Conservation (phyloP, 1,140 invertebrate genomes). For the Sitobion miscanthi region DNA sequence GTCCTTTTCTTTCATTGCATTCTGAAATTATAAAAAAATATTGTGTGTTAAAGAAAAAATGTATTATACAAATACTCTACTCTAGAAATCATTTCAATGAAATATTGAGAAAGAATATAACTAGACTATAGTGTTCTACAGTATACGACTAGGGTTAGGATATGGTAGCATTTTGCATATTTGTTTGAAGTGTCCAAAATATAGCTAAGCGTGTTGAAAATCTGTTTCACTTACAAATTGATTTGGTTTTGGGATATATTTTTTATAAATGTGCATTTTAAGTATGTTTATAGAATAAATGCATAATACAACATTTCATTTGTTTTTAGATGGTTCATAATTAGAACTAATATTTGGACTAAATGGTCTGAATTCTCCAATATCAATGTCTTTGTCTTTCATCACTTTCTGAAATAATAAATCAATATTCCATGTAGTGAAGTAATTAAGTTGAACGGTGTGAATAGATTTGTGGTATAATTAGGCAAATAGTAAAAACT, state of each 20-base stretch:
- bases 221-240: neutral
- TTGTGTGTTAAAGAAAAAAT: neutral
- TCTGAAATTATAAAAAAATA: slow-evolving; percentile 20
- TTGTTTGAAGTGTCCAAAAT: neutral
- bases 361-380: neutral
- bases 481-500: too few relatives aligned
- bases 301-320: neutral
- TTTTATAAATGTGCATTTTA: too few relatives aligned
- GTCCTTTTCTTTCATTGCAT: slow-evolving; percentile 34
- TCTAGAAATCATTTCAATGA: neutral
- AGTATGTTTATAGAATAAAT: too few relatives aligned
- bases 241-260: too few relatives aligned
- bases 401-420: slow-evolving; percentile 38
- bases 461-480: neutral
- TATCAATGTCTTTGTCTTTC: slow-evolving; percentile 40
- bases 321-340: neutral
- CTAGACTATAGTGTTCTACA: too few relatives aligned
- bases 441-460: neutral
- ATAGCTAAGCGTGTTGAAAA: neutral
- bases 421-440: neutral
- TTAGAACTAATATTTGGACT: neutral
- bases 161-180: neutral
- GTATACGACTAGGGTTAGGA: neutral
- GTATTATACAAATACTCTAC: neutral
- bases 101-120: neutral